Percentiles rank a stretch among this genome's conserved stretches.
Conservation (phyloP, 2,888 invertebrate species). For the Sclerodermus sp. region DNA sequence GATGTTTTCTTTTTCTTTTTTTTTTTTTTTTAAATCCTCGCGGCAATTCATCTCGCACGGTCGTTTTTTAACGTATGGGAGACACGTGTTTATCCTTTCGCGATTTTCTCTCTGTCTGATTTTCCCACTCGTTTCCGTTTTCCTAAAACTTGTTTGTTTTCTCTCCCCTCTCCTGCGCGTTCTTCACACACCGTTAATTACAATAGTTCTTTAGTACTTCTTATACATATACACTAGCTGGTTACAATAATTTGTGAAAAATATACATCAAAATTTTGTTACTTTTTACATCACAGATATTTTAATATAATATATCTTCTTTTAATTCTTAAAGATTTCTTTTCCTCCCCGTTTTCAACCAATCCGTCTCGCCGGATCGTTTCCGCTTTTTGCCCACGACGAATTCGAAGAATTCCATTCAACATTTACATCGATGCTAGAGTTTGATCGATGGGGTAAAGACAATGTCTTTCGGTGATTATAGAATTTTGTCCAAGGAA, state of each 20-base stretch:
- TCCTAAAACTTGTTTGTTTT: slow-evolving; percentile 24
- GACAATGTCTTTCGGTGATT: too few relatives aligned
- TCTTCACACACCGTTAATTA: slow-evolving; percentile 41
- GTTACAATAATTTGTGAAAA: slow-evolving; percentile 58
- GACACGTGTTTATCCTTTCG: too few relatives aligned
- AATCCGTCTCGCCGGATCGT: slow-evolving; percentile 35
- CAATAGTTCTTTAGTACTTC: slow-evolving; percentile 40
- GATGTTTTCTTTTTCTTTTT: too few relatives aligned
- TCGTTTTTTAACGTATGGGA: too few relatives aligned
- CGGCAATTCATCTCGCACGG: too few relatives aligned
- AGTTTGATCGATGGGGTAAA: too few relatives aligned
- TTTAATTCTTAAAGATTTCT: slow-evolving; percentile 51
- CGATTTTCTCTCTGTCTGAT: slow-evolving; percentile 1
- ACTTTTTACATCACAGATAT: slow-evolving; percentile 59
- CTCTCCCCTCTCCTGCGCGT: background rate
- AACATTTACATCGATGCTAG: too few relatives aligned
- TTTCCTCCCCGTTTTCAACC: slow-evolving; percentile 19
- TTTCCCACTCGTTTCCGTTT: slow-evolving; percentile 20
- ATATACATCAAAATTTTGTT: slow-evolving; percentile 59
- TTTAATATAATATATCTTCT: slow-evolving; percentile 58
- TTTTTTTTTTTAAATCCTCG: too few relatives aligned
- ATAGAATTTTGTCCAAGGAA: too few relatives aligned
- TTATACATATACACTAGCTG: slow-evolving; percentile 57
- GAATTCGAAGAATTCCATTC: slow-evolving; percentile 22
- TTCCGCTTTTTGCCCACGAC: slow-evolving; percentile 43